Evolutionary conservation across 1,140 invertebrate species (phyloP).

Genomic region (Anoplophora glabripennis): DNA sequence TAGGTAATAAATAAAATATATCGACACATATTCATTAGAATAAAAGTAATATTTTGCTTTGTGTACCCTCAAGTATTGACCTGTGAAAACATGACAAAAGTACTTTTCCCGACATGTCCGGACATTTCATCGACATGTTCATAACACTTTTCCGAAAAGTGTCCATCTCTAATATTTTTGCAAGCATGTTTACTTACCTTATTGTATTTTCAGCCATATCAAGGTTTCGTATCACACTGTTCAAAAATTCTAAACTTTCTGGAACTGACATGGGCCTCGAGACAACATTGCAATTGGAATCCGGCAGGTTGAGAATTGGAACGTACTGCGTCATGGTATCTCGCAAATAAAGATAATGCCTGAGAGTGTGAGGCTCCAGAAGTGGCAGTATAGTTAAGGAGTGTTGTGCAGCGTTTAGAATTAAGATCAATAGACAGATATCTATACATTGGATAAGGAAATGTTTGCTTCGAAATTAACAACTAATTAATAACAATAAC

Average conservation of each 20-base stretch:
- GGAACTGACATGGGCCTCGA: slow-evolving; percentile 35
- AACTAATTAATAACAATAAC: slow-evolving; percentile 5
- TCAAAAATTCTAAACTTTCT: slow-evolving; percentile 60
- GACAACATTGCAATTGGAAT: slow-evolving; percentile 33
- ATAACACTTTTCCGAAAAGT: no score
- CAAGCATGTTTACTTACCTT: slow-evolving; percentile 31
- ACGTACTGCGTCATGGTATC: slow-evolving; percentile 93
- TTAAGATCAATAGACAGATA: slow-evolving; percentile 86
- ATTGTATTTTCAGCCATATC: slow-evolving; percentile 62
- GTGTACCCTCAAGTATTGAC: no score
- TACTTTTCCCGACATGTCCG: no score
- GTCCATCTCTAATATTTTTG: no score
- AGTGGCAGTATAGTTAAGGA: slow-evolving; percentile 88
- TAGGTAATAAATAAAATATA: no score
- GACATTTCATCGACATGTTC: no score
- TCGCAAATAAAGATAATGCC: slow-evolving; percentile 92
- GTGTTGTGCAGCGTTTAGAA: slow-evolving; percentile 90
- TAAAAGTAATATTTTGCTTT: no score
- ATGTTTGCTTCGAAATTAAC: neutral
- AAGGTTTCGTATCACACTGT: slow-evolving; percentile 69
- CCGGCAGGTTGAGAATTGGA: slow-evolving; percentile 64
- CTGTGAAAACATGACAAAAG: no score
- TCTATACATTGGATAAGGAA: slow-evolving; percentile 54
- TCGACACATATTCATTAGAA: no score
- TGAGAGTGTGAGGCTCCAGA: slow-evolving; percentile 86